Conservation (phyloP, 2,113 vertebrate species). For the Clarias batrachus region DNA sequence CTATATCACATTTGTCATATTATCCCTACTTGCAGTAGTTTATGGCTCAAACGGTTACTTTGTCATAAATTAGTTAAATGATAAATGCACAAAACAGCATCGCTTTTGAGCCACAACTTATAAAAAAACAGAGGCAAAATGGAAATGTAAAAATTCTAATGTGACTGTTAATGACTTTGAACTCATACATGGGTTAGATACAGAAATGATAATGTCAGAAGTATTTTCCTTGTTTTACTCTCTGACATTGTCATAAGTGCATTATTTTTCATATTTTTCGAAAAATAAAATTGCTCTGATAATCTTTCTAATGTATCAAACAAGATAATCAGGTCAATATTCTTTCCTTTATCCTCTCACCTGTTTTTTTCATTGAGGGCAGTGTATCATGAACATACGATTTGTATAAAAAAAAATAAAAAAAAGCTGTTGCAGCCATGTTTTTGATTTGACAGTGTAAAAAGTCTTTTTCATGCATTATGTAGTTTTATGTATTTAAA, state of each 20-base stretch:
- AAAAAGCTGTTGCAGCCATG: neutral
- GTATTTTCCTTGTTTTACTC: conserved; percentile 1
- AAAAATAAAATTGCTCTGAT: neutral
- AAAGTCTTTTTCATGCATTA: neutral
- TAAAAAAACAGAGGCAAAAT: neutral
- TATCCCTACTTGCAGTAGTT: neutral
- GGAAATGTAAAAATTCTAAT: neutral
- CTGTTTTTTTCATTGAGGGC: neutral
- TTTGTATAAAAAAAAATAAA: no score
- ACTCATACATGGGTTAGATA: neutral
- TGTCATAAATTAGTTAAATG: neutral
- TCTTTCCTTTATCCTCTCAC: neutral
- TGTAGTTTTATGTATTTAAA: neutral
- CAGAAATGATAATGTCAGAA: neutral
- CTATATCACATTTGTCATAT: neutral
- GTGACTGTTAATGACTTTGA: neutral
- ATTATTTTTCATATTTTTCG: neutral
- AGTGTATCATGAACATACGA: neutral
- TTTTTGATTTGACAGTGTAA: neutral
- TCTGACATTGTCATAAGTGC: neutral
- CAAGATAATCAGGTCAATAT: neutral
- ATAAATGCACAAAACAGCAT: neutral
- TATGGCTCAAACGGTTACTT: neutral
- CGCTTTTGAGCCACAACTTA: neutral
- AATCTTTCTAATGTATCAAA: neutral